Conservation (phyloP, 2,888 invertebrate species). For the Acleris holmiana region DNA sequence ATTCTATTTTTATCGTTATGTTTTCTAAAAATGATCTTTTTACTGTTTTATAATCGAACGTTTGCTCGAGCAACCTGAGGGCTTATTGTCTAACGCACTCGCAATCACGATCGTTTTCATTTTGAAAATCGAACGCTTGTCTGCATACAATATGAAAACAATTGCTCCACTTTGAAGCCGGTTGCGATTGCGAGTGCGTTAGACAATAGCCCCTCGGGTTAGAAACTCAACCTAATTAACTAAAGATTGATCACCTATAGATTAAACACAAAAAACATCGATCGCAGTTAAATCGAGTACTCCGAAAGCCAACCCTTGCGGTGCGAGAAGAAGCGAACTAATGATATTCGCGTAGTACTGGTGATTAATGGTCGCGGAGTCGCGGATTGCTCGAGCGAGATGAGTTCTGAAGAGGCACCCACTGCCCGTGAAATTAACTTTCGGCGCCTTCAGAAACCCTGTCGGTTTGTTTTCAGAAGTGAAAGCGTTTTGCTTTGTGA, state of each 20-base stretch:
- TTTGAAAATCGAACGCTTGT: too few relatives aligned
- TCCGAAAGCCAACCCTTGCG: constrained; percentile 27
- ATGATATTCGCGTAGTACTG: constrained; percentile 62
- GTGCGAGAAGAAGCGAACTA: constrained; percentile 52
- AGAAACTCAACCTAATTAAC: background rate
- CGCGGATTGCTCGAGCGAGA: constrained; percentile 76
- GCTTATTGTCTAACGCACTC: too few relatives aligned
- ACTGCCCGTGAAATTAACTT: constrained; percentile 82
- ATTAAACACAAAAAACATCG: constrained; percentile 1
- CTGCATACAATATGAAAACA: too few relatives aligned
- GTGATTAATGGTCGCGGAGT: constrained; percentile 76
- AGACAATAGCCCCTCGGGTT: too few relatives aligned
- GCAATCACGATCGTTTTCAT: too few relatives aligned
- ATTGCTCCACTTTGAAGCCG: too few relatives aligned
- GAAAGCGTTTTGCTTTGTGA: constrained; percentile 58
- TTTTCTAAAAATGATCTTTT: too few relatives aligned
- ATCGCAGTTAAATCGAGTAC: constrained; percentile 8
- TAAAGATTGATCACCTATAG: background rate
- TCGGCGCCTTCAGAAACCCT: constrained; percentile 68
- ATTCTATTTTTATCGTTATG: too few relatives aligned
- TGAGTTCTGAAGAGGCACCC: constrained; percentile 78
- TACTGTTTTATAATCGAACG: too few relatives aligned
- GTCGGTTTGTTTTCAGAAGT: constrained; percentile 71
- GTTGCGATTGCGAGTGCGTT: too few relatives aligned
- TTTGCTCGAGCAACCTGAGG: too few relatives aligned